These are phyloP conservation scores for Lepidurus couesii DNA, from an alignment of 1,140 invertebrate species.

Conservation along the genomic window DNA sequence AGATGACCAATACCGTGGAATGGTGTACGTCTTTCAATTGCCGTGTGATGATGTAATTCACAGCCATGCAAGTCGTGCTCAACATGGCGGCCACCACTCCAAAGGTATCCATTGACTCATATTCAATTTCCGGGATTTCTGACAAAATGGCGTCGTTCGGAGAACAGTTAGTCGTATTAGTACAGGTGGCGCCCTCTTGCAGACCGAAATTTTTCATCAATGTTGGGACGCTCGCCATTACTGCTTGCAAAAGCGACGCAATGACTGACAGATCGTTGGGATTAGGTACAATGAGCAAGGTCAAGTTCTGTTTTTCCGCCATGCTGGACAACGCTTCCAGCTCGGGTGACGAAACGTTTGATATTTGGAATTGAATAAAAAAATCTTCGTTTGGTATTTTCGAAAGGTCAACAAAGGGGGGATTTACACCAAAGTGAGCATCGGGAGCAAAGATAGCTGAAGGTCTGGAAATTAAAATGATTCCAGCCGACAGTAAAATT, in stretches of 20 bases:
- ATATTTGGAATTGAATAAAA: background rate
- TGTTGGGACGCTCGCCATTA: background rate
- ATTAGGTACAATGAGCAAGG: conserved; percentile 20
- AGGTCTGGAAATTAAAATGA: conserved; percentile 23
- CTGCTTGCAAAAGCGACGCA: background rate
- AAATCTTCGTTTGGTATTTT: background rate
- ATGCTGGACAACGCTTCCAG: background rate
- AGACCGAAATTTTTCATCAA: background rate
- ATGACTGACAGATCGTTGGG: background rate
- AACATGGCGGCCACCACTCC: conserved; percentile 19
- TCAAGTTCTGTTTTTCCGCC: background rate
- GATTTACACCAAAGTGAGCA: background rate
- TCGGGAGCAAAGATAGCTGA: background rate
- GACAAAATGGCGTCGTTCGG: background rate
- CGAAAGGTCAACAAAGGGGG: background rate
- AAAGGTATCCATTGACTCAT: conserved; percentile 9
- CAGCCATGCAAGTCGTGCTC: conserved; percentile 23
- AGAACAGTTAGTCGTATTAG: background rate
- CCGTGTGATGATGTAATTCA: conserved; percentile 29
- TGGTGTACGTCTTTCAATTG: conserved; percentile 23
- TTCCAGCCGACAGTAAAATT: background rate
- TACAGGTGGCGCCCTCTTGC: background rate
- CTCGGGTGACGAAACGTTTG: background rate
- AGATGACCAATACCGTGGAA: background rate
- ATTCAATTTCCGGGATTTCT: background rate